A percentile compares a stretch with the other conserved stretches of the same genome.
Conservation (phyloP, 2,797 vertebrate species). For the Diceros bicornis region DNA sequence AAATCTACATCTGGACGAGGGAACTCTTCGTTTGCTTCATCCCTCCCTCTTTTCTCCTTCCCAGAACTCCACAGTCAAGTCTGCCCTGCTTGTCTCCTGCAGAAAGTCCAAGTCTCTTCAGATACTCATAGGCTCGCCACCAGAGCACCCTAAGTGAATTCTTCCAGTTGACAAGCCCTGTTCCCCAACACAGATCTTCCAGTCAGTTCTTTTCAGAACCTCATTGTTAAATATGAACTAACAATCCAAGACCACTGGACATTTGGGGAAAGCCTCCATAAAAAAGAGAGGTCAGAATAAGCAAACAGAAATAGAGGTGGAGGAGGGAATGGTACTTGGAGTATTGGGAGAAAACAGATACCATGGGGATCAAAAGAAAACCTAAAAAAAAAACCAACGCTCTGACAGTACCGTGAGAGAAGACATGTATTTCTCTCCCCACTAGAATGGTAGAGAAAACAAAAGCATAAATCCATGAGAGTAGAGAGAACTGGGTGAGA, state of each 20-base stretch:
- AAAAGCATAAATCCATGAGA: not conserved
- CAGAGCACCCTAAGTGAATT: not conserved
- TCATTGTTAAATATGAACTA: not conserved
- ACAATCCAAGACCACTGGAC: not conserved
- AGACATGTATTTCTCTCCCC: not conserved
- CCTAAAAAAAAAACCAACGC: not conserved
- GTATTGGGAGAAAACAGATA: not conserved
- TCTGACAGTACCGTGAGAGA: not conserved
- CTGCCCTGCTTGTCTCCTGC: not conserved
- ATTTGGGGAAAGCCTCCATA: not conserved
- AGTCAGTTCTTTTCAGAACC: not conserved
- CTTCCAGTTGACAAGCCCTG: not conserved
- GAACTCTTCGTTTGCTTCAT: not conserved
- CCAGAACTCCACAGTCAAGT: not conserved
- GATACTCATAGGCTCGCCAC: not conserved
- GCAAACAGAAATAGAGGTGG: not conserved
- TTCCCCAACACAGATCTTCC: not conserved
- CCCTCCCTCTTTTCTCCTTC: not conserved
- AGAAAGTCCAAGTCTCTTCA: not conserved
- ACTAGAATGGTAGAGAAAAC: not conserved
- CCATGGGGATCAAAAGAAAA: not conserved
- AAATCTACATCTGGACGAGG: not conserved
- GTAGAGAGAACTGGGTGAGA: not conserved
- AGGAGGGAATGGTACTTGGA: not conserved
- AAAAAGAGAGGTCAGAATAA: not conserved